Percentiles rank a stretch among this genome's conserved stretches.
Conservation (phyloP, 2,113 vertebrate species). For the Takifugu bimaculatus region DNA sequence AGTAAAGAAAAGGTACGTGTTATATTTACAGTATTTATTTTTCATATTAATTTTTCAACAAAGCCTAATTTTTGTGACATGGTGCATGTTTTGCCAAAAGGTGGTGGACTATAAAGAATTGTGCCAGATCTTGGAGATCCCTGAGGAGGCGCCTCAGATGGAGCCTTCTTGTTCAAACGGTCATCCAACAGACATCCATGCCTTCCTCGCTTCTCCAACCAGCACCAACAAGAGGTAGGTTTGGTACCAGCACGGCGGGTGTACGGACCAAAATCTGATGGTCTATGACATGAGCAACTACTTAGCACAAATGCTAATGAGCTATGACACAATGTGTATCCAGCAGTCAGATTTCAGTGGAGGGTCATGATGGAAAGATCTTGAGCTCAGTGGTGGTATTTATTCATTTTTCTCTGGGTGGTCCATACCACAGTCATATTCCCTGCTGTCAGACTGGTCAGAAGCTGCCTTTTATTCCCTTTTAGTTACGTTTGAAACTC, state of each 20-base stretch:
- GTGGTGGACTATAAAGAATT: constrained; percentile 87
- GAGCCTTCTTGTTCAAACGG: constrained; percentile 65
- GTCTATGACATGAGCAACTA: neutral
- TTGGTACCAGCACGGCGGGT: neutral
- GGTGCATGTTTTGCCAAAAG: constrained; percentile 57
- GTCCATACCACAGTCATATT: neutral
- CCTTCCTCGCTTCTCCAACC: constrained; percentile 90
- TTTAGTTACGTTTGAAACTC: neutral
- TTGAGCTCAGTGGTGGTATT: too few species aligned
- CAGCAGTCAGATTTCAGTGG: neutral
- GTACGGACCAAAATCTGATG: neutral
- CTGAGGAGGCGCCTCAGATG: constrained; percentile 72
- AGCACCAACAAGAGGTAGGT: constrained; percentile 85
- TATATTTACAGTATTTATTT: neutral
- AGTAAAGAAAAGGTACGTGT: constrained; percentile 82
- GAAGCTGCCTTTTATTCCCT: neutral
- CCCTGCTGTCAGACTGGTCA: neutral
- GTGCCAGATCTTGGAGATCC: constrained; percentile 83
- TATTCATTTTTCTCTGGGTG: too few species aligned
- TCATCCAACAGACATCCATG: constrained; percentile 76
- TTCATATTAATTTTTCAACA: neutral
- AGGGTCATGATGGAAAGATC: too few species aligned
- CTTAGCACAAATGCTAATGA: neutral
- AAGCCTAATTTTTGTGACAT: neutral
- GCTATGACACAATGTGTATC: neutral